Percentiles rank a stretch among this genome's conserved stretches.
These are phyloP conservation scores for Channallabes apus DNA, from an alignment of 2,797 vertebrate species.

Conservation along the genomic window DNA sequence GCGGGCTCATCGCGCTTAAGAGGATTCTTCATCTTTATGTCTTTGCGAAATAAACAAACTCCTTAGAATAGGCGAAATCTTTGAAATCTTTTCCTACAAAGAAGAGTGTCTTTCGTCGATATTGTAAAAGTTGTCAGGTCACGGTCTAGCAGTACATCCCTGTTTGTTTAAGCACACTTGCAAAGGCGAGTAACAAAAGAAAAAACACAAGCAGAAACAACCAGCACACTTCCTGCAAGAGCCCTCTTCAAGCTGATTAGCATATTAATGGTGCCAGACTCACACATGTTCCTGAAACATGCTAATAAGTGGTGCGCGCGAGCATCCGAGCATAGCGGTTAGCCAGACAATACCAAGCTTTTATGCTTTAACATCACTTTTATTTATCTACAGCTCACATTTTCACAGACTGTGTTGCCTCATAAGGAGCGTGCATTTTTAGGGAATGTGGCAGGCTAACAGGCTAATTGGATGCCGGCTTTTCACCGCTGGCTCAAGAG, in stretches of 20 bases:
- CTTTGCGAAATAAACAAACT: background rate
- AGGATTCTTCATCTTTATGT: background rate
- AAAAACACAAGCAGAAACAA: slow-evolving; percentile 42
- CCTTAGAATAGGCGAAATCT: background rate
- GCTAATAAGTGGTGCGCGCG: slow-evolving; percentile 46
- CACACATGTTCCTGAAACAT: slow-evolving; percentile 46
- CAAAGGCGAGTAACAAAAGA: slow-evolving; percentile 35
- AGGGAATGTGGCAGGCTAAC: slow-evolving; percentile 26
- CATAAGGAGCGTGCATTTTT: slow-evolving; percentile 27
- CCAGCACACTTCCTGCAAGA: slow-evolving; percentile 42
- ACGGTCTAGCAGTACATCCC: slow-evolving; percentile 16
- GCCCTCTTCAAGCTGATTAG: slow-evolving; percentile 49
- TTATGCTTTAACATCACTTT: slow-evolving; percentile 36
- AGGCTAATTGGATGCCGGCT: slow-evolving; percentile 38
- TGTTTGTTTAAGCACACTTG: slow-evolving; percentile 33
- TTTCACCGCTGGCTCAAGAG: slow-evolving; percentile 23
- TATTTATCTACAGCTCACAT: slow-evolving; percentile 36
- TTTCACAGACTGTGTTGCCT: slow-evolving; percentile 12
- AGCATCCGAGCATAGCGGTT: slow-evolving; percentile 40
- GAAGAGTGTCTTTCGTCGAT: background rate
- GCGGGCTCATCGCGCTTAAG: background rate
- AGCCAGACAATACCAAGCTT: slow-evolving; percentile 41
- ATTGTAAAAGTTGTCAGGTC: background rate
- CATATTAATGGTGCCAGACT: slow-evolving; percentile 53
- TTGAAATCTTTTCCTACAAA: background rate